Evolutionary conservation across 1,140 invertebrate genomes (phyloP).

Genomic region (Eueides isabella): DNA sequence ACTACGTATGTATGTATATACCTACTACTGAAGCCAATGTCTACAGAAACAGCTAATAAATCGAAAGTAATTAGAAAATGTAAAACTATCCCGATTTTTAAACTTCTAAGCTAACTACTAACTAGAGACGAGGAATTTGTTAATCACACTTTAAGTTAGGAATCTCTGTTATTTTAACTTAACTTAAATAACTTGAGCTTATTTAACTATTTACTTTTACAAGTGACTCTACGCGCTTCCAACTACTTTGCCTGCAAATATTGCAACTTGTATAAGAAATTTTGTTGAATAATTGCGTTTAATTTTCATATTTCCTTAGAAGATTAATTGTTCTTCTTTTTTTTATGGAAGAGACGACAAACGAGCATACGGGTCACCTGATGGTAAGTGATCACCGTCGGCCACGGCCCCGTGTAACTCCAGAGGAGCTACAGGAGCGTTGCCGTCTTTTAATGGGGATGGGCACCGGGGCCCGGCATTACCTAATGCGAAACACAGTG

Average conservation of each 20-base stretch:
- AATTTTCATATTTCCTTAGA: background rate
- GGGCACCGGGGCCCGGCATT: no score
- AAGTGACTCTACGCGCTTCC: conserved; percentile 1
- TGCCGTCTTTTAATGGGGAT: no score
- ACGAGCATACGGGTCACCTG: no score
- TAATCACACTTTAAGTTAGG: background rate
- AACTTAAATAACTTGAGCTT: background rate
- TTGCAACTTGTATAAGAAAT: background rate
- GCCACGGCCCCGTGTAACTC: no score
- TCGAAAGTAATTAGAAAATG: no score
- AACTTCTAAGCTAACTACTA: background rate
- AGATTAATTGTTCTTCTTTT: background rate
- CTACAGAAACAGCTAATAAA: no score
- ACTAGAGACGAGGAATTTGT: background rate
- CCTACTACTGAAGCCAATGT: no score
- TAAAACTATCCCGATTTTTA: background rate
- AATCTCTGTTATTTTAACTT: conserved; percentile 13
- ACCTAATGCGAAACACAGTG: no score
- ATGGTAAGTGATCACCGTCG: no score
- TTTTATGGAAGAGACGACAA: no score
- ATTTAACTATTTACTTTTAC: background rate
- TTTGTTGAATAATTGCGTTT: background rate
- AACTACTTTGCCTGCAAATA: background rate
- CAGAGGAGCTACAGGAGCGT: no score
- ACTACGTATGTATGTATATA: no score